Base-by-base conservation (phyloP, 2,888 invertebrate species). In the Oscheius sp. region DNA sequence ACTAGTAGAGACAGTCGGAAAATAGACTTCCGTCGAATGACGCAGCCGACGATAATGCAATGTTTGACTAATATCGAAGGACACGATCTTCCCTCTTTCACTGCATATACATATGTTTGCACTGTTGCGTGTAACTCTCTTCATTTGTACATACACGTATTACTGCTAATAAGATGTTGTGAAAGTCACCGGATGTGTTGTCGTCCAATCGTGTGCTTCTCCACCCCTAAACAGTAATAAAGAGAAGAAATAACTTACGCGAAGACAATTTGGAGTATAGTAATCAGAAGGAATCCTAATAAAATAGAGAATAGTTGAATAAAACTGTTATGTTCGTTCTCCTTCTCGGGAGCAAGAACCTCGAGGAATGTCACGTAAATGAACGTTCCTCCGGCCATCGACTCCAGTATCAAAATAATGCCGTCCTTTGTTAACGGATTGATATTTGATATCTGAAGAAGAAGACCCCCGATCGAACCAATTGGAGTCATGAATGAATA, bases 401-500 rank as follows among this genome's bases (percentile, higher is more conserved):
- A 38, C 24, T 59, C 59, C 17, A 59, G 20, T n/a, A 59, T 9
- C 1, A 59, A 44, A 20, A 59, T 59, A 26, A 41, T 44, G 26
- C 41, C 41, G 30, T 59, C 59, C 17, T 59, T 59, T 12, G 41
- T 24, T 5, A 59, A 12, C 1, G 59, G 59, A 17, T 59, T 26
- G 22, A 59, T 59, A 41, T 26, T 44, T 2, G 59, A 41, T 17
- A 41, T 44, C 20, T 72, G 68, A 2, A 78, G 62, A 12, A 67
- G 17, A 3, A 75, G 67, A 6, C 81, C 81, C 8, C 83, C 68
- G 9, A 80, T 66, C 2, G 83, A 75, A 12, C 92, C 92, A 64
- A 92, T 78, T 0, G 92, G 92, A 3, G 91, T 90, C 24, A 91
- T 91, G 56, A 91, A 82, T 0, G 92, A 90, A 74, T 88, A 88